Evolutionary conservation across 2,113 vertebrate genomes (phyloP).

Genomic region (Sporophila hypoxantha): DNA sequence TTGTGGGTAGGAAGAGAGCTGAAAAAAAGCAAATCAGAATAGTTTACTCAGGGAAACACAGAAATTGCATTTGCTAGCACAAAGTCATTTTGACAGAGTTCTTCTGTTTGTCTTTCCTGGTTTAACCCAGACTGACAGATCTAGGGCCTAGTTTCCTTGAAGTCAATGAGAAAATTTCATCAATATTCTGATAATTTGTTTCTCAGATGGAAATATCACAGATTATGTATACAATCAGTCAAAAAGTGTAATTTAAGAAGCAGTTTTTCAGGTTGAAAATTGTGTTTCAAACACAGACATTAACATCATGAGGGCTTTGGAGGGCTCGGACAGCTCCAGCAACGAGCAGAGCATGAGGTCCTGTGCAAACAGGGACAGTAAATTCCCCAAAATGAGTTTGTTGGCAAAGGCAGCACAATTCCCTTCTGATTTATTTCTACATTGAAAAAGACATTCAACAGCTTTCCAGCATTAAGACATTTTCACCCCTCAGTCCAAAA

Average conservation of each 20-base stretch:
- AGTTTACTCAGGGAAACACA: neutral
- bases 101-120: neutral
- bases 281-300: neutral
- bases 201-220: neutral
- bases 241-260: neutral
- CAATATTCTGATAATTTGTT: neutral
- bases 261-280: neutral
- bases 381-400: slow-evolving; percentile 6
- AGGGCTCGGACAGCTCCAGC: neutral
- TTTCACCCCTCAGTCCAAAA: slow-evolving; percentile 6
- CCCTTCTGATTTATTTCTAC: slow-evolving; percentile 26
- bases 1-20: neutral
- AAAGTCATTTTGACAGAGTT: neutral
- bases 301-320: neutral
- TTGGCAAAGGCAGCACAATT: slow-evolving; percentile 16
- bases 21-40: neutral
- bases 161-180: neutral
- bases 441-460: slow-evolving; percentile 26
- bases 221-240: neutral
- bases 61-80: neutral
- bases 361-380: neutral
- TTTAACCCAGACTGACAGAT: neutral
- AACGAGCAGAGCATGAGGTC: neutral
- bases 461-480: slow-evolving; percentile 7
- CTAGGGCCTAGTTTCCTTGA: neutral